Conservation (phyloP, 2,113 vertebrate genomes). For the Oryzias woworae region DNA sequence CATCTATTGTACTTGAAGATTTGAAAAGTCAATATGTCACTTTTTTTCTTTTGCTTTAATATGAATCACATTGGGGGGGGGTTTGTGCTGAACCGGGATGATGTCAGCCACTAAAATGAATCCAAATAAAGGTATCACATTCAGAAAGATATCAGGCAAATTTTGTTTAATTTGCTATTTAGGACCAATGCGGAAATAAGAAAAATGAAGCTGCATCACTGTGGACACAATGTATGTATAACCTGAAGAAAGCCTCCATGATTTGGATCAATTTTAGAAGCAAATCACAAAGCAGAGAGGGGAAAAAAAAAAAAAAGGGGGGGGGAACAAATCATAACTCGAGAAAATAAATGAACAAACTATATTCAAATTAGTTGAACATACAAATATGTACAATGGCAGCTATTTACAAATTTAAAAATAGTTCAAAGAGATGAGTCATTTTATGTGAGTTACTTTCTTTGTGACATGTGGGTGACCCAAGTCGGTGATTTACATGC, state of each 20-base stretch:
- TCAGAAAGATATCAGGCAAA: conserved; percentile 59
- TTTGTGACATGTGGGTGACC: conserved; percentile 75
- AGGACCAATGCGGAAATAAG: conserved; percentile 21
- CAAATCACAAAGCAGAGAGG: not conserved
- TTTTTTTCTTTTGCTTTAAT: conserved; percentile 19
- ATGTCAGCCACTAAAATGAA: conserved; percentile 67
- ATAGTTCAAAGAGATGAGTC: conserved; percentile 66
- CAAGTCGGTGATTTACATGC: conserved; percentile 74
- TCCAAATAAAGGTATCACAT: conserved; percentile 63
- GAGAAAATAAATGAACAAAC: not conserved
- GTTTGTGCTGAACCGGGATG: conserved; percentile 48
- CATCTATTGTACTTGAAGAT: too few relatives aligned
- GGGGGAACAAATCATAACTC: not conserved
- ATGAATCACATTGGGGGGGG: conserved; percentile 53
- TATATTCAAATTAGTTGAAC: conserved; percentile 10
- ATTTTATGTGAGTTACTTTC: conserved; percentile 66
- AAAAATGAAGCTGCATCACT: conserved; percentile 11
- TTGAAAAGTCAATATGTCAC: too few relatives aligned
- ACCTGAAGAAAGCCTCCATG: too few relatives aligned
- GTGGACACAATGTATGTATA: not conserved
- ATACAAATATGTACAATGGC: conserved; percentile 19
- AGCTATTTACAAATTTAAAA: conserved; percentile 54
- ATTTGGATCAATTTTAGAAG: too few relatives aligned
- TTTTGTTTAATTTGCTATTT: conserved; percentile 1
- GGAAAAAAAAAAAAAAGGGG: not conserved